These are phyloP conservation scores for Cryptocheilus praepositus DNA, from an alignment of 2,888 invertebrate species.

Conservation along the genomic window DNA sequence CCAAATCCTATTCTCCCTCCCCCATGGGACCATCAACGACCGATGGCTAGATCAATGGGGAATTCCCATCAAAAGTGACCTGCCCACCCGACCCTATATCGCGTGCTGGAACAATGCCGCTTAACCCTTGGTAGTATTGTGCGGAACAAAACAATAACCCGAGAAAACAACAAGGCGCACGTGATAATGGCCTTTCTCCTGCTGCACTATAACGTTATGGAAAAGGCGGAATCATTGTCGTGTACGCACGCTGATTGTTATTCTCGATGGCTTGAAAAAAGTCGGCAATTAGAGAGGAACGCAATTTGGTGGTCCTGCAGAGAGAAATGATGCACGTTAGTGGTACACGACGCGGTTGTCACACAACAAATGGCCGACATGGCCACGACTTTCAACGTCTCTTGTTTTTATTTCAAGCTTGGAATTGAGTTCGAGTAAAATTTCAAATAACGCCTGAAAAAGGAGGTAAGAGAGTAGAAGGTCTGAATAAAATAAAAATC, in stretches of 20 bases:
- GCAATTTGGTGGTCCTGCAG: neutral
- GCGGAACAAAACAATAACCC: conserved; percentile 47
- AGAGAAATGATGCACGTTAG: too few relatives aligned
- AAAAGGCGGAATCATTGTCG: conserved; percentile 42
- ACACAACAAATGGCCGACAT: too few relatives aligned
- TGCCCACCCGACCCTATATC: conserved; percentile 33
- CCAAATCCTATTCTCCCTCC: conserved; percentile 7
- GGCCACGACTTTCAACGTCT: too few relatives aligned
- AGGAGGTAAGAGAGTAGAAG: too few relatives aligned
- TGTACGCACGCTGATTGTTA: conserved; percentile 11
- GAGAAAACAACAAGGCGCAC: conserved; percentile 41
- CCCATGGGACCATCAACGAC: conserved; percentile 1
- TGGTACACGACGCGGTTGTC: too few relatives aligned
- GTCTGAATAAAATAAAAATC: too few relatives aligned
- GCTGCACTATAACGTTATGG: conserved; percentile 23
- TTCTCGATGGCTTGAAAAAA: conserved; percentile 25
- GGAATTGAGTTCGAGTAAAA: too few relatives aligned
- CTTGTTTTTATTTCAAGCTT: too few relatives aligned
- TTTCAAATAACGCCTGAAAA: too few relatives aligned
- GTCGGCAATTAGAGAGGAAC: conserved; percentile 41
- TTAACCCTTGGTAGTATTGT: conserved; percentile 54
- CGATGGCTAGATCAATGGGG: conserved; percentile 23
- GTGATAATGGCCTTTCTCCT: conserved; percentile 48
- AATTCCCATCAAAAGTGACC: conserved; percentile 36
- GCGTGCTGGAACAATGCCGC: conserved; percentile 45